Evolutionary conservation across 1,140 invertebrate genomes (phyloP).

Genomic region (Solen grandis): DNA sequence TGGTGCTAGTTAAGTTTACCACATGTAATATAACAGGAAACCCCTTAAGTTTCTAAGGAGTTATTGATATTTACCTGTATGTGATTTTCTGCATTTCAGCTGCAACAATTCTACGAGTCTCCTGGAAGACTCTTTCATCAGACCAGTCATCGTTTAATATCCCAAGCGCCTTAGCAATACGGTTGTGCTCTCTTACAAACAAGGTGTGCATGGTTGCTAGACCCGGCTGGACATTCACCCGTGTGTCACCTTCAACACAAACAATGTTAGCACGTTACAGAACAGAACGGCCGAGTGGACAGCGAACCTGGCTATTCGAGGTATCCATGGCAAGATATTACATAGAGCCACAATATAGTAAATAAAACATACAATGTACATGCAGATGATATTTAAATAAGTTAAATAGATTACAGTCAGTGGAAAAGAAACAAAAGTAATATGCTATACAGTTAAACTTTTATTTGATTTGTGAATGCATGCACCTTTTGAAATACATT

Average conservation of each 20-base stretch:
- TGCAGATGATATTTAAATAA: too few relatives aligned
- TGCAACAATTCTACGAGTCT: conserved; percentile 92
- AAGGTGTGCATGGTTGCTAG: conserved; percentile 95
- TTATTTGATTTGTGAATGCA: neutral
- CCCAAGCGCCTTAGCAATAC: conserved; percentile 89
- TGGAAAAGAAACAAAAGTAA: too few relatives aligned
- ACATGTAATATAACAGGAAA: too few relatives aligned
- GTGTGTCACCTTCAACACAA: conserved; percentile 82
- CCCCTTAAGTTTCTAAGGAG: too few relatives aligned
- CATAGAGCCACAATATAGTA: too few relatives aligned
- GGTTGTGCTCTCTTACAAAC: conserved; percentile 97
- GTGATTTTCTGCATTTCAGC: conserved; percentile 98
- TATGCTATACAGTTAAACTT: neutral
- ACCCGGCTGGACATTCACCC: conserved; percentile 85
- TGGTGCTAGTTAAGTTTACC: too few relatives aligned
- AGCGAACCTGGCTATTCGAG: too few relatives aligned
- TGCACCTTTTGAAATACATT: neutral
- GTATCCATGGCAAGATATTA: too few relatives aligned
- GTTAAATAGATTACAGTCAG: too few relatives aligned
- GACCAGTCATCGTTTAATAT: conserved; percentile 92
- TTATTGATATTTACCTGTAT: conserved; percentile 91
- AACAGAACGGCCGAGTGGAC: too few relatives aligned
- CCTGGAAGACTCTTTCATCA: conserved; percentile 92
- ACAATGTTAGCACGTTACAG: too few relatives aligned
- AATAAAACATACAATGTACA: too few relatives aligned